A percentile compares a stretch with the other conserved stretches of the same genome.
phyloP scores from a whole-genome alignment of 1,140 invertebrate genomes.

The Ptiloglossa arizonensis region DNA sequence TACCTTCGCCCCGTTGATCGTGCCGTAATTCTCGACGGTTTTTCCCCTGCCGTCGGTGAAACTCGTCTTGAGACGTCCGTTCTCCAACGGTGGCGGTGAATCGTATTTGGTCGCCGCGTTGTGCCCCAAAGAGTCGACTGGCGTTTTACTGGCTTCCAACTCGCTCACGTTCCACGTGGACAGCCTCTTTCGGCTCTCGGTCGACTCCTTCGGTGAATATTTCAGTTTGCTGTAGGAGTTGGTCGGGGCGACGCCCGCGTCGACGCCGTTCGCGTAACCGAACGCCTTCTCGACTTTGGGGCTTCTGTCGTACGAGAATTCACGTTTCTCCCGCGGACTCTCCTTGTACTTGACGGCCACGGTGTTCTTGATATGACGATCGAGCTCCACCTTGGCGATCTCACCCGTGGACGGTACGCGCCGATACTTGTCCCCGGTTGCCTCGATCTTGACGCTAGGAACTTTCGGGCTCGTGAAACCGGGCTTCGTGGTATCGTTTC shows the following conservation, averaged over 20 bases:
- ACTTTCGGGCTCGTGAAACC: constrained; percentile 64
- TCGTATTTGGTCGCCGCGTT: constrained; percentile 53
- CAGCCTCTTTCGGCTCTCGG: constrained; percentile 63
- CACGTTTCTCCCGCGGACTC: constrained; percentile 57
- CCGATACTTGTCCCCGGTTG: constrained; percentile 55
- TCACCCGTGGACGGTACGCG: constrained; percentile 37
- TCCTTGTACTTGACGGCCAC: constrained; percentile 55
- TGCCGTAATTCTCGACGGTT: constrained; percentile 20
- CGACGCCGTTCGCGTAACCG: constrained; percentile 55
- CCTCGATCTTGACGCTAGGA: constrained; percentile 56
- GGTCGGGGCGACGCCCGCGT: constrained; percentile 30
- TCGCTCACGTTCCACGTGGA: constrained; percentile 65
- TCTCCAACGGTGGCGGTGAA: constrained; percentile 52
- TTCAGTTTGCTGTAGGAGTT: constrained; percentile 64
- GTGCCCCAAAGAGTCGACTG: constrained; percentile 18
- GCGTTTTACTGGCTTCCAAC: constrained; percentile 43
- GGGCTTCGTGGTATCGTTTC: constrained; percentile 44
- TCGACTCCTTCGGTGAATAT: constrained; percentile 62
- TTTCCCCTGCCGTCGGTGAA: constrained; percentile 42
- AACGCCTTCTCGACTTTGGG: constrained; percentile 62
- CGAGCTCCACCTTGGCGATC: constrained; percentile 49
- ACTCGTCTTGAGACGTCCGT: constrained; percentile 58
- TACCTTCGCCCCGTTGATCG: constrained; percentile 44
- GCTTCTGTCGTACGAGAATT: constrained; percentile 61
- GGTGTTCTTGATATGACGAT: constrained; percentile 62